Percentiles rank a stretch among this genome's conserved stretches.
Evolutionary conservation across 2,888 invertebrate species (phyloP).

Genomic region (Sesia bembeciformis): DNA sequence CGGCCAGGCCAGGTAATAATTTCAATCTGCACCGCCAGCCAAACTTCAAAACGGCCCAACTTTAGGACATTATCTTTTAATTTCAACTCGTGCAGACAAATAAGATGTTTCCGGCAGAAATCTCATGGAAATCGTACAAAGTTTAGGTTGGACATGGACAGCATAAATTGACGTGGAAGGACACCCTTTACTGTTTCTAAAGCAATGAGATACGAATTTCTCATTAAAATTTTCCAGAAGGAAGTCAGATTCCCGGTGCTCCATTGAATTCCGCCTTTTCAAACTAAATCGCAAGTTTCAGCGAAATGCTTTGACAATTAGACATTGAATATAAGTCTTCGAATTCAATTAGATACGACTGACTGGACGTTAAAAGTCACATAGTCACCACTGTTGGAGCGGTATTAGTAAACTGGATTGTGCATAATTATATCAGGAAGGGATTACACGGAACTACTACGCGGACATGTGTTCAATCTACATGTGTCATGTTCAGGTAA

Average conservation of each 20-base stretch:
- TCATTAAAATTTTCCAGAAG: conserved; percentile 64
- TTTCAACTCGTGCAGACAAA: conserved; percentile 50
- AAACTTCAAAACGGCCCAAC: conserved; percentile 57
- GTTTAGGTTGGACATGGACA: conserved; percentile 37
- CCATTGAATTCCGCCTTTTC: conserved; percentile 60
- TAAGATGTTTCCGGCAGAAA: conserved; percentile 44
- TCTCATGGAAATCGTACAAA: conserved; percentile 40
- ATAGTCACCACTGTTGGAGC: not conserved
- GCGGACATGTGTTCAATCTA: no score
- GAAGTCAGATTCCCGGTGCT: conserved; percentile 47
- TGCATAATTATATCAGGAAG: no score
- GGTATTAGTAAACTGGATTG: no score
- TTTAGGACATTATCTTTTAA: conserved; percentile 64
- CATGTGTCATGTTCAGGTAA: no score
- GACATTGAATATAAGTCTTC: conserved; percentile 35
- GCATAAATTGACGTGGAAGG: conserved; percentile 52
- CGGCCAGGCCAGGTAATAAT: conserved; percentile 56
- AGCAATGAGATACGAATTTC: conserved; percentile 64
- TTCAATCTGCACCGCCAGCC: conserved; percentile 54
- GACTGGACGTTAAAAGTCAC: conserved; percentile 2
- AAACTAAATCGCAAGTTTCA: conserved; percentile 63
- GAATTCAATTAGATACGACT: conserved; percentile 24
- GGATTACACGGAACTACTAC: no score
- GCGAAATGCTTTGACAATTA: conserved; percentile 58
- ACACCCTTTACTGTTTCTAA: conserved; percentile 45